Evolutionary conservation across 2,797 vertebrate genomes (phyloP).

Genomic region (Lepus townsendii): DNA sequence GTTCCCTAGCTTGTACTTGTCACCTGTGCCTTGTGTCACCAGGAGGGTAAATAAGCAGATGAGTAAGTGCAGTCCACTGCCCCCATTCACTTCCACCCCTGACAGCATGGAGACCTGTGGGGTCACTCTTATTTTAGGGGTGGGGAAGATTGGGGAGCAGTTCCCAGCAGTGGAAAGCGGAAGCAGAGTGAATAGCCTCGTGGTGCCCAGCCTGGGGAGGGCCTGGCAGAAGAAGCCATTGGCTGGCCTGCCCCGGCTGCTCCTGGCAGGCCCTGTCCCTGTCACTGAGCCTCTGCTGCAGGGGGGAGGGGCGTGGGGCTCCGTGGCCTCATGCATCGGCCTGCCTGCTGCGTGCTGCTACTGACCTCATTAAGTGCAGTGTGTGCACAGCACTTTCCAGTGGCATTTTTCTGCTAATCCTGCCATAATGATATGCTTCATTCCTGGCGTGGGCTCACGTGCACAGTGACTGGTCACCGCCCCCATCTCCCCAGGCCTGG

Average conservation of each 20-base stretch:
- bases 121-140: neutral
- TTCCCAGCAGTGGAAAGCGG: neutral
- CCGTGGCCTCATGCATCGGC: neutral
- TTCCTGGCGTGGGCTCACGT: slow-evolving; percentile 62
- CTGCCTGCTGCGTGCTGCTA: slow-evolving; percentile 49
- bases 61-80: neutral
- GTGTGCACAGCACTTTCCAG: slow-evolving; percentile 29
- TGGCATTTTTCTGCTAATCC: slow-evolving; percentile 74
- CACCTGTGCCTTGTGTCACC: neutral
- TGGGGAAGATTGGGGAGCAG: neutral
- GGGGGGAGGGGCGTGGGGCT: neutral
- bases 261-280: accelerated
- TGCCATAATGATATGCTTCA: slow-evolving; percentile 65
- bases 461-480: neutral
- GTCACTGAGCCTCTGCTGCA: neutral
- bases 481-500: neutral
- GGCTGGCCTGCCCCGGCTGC: neutral
- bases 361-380: slow-evolving; percentile 70
- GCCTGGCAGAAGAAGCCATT: neutral
- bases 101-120: neutral
- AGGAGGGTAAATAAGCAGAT: neutral
- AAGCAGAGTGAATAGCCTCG: neutral
- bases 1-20: neutral
- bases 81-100: neutral
- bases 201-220: neutral